Percentiles rank a stretch among this genome's conserved stretches.
These are phyloP conservation scores for Zapus hudsonius DNA, from an alignment of 2,113 vertebrate genomes.

Conservation along the genomic window DNA sequence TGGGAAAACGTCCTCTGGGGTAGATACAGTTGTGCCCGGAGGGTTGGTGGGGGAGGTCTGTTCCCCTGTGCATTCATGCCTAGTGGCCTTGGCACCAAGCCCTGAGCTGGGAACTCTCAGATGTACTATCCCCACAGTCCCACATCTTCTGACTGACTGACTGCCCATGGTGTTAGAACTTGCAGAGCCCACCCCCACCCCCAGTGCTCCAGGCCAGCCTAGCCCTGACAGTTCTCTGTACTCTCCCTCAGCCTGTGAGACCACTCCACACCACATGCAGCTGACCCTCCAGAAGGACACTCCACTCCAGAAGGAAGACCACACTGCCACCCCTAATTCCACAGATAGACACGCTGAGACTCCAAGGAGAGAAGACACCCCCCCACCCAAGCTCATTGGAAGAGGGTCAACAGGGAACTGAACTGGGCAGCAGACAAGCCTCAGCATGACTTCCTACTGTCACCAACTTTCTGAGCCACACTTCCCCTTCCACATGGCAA, in stretches of 20 bases:
- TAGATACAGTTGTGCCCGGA: not conserved
- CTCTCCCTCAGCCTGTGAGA: not conserved
- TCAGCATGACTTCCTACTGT: not conserved
- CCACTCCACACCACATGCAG: not conserved
- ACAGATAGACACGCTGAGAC: not conserved
- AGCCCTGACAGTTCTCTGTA: accelerated
- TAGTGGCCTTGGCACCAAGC: not conserved
- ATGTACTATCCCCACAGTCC: not conserved
- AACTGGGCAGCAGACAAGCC: not conserved
- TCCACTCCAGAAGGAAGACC: not conserved
- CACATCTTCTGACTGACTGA: not conserved
- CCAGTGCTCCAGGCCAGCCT: not conserved
- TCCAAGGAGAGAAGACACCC: not conserved
- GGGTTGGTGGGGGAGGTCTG: too few relatives aligned
- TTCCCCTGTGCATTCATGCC: not conserved
- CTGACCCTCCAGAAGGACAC: not conserved
- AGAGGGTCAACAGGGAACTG: not conserved
- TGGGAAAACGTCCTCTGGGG: not conserved
- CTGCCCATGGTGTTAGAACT: not conserved
- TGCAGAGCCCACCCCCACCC: not conserved
- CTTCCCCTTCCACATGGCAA: not conserved
- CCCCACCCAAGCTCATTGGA: not conserved
- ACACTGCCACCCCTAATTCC: not conserved
- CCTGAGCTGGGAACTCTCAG: not conserved
- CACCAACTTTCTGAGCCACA: not conserved